phyloP scores from a whole-genome alignment of 30 jellyfish, hydroid and myxozoan species.

The Rhopilema esculentum region DNA sequence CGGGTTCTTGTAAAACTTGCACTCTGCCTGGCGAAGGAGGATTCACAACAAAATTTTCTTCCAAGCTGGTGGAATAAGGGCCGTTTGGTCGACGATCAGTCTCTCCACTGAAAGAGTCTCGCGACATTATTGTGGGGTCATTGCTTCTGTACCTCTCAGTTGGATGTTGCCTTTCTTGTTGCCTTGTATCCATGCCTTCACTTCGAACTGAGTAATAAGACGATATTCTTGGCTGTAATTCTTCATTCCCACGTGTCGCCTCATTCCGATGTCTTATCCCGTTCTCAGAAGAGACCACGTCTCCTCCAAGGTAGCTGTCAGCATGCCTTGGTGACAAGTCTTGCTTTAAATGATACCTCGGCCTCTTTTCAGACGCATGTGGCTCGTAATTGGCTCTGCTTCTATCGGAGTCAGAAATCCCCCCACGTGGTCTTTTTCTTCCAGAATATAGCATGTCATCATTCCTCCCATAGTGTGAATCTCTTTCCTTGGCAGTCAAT shows the following conservation, averaged over 20 bases:
- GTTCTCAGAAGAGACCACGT: not conserved
- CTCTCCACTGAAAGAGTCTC: not conserved
- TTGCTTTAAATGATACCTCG: not conserved
- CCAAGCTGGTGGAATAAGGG: not conserved
- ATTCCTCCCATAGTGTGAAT: not conserved
- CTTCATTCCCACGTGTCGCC: not conserved
- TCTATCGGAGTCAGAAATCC: constrained; percentile 2
- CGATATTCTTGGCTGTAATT: constrained; percentile 33
- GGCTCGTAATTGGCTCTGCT: not conserved
- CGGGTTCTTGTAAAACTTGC: not conserved
- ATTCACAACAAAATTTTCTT: not conserved
- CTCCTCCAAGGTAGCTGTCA: not conserved
- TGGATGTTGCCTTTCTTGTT: not conserved
- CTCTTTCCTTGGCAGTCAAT: not conserved
- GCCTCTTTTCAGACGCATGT: not conserved
- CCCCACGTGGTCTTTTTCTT: not conserved
- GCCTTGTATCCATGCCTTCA: not conserved
- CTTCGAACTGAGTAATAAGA: constrained; percentile 38
- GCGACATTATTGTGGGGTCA: not conserved
- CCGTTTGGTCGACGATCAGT: not conserved
- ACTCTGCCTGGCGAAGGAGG: not conserved
- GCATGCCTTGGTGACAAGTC: not conserved
- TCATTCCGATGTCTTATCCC: not conserved
- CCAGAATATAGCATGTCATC: not conserved
- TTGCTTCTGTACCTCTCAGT: not conserved